phyloP scores from a whole-genome alignment of 2,113 vertebrate genomes.

The Plotosus lineatus region DNA sequence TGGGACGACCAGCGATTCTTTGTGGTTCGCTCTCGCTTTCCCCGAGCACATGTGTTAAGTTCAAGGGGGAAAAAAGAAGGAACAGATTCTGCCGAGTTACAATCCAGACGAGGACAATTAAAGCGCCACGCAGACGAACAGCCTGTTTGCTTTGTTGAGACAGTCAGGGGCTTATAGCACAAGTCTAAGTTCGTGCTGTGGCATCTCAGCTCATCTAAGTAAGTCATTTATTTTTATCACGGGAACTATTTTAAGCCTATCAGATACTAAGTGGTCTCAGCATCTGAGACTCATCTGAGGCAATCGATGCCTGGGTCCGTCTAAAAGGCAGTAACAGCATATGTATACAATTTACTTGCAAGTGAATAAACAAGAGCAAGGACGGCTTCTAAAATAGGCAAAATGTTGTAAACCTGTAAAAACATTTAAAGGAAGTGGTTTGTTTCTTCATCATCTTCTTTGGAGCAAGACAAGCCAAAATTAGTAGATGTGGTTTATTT shows the following conservation, averaged over 20 bases:
- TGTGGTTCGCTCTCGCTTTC: slow-evolving; percentile 45
- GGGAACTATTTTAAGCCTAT: slow-evolving; percentile 34
- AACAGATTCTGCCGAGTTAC: slow-evolving; percentile 37
- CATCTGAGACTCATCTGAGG: slow-evolving; percentile 35
- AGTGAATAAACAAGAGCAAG: slow-evolving; percentile 26
- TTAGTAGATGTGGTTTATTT: background rate
- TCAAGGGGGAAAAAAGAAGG: slow-evolving; percentile 40
- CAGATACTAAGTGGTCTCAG: slow-evolving; percentile 20
- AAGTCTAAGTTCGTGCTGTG: slow-evolving; percentile 24
- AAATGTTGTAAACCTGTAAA: background rate
- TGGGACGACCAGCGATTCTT: slow-evolving; percentile 65
- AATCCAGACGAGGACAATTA: slow-evolving; percentile 49
- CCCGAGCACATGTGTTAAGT: slow-evolving; percentile 52
- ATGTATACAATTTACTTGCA: slow-evolving; percentile 22
- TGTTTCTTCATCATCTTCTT: background rate
- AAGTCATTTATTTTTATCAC: slow-evolving; percentile 38
- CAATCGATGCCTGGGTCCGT: slow-evolving; percentile 21
- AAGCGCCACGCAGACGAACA: slow-evolving; percentile 44
- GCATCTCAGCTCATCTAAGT: slow-evolving; percentile 23
- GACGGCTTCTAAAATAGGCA: background rate
- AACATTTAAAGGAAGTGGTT: background rate
- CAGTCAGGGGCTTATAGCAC: slow-evolving; percentile 29
- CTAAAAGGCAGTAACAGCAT: slow-evolving; percentile 33
- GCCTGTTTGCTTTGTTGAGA: slow-evolving; percentile 44
- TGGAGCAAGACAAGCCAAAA: background rate